Evolutionary conservation across 2,113 vertebrate genomes (phyloP).

Genomic region (Dipodomys stephensi): DNA sequence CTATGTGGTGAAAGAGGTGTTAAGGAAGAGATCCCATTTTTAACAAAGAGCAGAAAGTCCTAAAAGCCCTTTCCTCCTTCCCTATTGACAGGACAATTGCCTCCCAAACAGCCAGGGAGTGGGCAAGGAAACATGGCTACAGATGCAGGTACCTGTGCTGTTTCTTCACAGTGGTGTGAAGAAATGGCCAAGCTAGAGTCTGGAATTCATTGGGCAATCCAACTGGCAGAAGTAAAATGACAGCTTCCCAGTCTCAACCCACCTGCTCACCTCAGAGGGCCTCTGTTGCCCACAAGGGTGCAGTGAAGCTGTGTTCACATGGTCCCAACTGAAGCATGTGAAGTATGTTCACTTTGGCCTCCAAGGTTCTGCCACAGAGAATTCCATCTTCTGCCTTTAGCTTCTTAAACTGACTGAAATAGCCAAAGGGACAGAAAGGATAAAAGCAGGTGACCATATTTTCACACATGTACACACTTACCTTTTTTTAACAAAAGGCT

Average conservation of each 20-base stretch:
- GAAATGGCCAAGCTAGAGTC: conserved; percentile 67
- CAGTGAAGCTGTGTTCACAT: conserved; percentile 42
- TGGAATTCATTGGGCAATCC: conserved; percentile 78
- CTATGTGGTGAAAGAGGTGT: not conserved
- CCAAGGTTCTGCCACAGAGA: conserved; percentile 56
- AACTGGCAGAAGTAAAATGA: conserved; percentile 71
- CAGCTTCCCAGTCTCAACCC: conserved; percentile 73
- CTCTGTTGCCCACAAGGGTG: conserved; percentile 55
- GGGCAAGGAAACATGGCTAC: not conserved
- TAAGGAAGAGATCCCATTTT: conserved; percentile 32
- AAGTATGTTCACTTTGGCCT: conserved; percentile 40
- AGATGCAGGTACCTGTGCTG: not conserved
- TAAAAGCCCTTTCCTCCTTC: conserved; percentile 16
- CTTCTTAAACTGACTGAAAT: conserved; percentile 8
- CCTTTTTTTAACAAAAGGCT: not conserved
- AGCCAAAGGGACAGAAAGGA: not conserved
- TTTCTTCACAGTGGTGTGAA: conserved; percentile 48
- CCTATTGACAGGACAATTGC: conserved; percentile 28
- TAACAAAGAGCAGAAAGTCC: not conserved
- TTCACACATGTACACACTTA: not conserved
- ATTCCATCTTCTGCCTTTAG: not conserved
- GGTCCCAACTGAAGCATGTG: conserved; percentile 39
- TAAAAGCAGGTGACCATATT: not conserved
- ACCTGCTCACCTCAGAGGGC: conserved; percentile 83
- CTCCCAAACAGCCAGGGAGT: not conserved